Conservation (phyloP, 2,888 invertebrate species). For the Rotaria macrura region DNA sequence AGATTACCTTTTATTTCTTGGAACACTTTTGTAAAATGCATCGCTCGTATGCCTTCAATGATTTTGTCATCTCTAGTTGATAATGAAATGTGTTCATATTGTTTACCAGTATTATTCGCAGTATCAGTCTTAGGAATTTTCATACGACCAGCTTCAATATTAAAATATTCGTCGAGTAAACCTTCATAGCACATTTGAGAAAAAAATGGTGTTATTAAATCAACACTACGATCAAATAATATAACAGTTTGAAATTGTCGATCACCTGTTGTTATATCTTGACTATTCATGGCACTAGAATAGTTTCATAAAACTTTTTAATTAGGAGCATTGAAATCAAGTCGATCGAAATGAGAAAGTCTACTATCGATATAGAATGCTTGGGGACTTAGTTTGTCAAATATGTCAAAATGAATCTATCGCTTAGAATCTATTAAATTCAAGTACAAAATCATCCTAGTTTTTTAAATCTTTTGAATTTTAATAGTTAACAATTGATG, state of each 20-base stretch:
- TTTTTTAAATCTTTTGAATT: too few species aligned
- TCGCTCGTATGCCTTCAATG: not conserved
- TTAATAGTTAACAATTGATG: too few species aligned
- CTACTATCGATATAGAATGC: not conserved
- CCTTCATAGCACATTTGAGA: slow-evolving; percentile 95
- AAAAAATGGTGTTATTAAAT: slow-evolving; percentile 77
- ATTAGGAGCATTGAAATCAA: too few species aligned
- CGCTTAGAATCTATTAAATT: too few species aligned
- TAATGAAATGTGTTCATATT: not conserved
- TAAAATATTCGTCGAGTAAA: slow-evolving; percentile 84
- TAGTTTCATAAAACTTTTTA: too few species aligned
- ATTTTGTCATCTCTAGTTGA: not conserved
- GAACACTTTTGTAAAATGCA: slow-evolving; percentile 6
- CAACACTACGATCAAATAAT: slow-evolving; percentile 76
- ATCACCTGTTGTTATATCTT: not conserved
- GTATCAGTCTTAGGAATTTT: not conserved
- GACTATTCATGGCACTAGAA: not conserved
- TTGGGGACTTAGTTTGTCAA: too few species aligned
- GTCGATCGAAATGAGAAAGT: not conserved
- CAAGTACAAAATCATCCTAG: too few species aligned
- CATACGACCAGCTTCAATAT: slow-evolving; percentile 57
- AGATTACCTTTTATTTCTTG: slow-evolving; percentile 7
- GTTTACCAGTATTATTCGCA: not conserved
- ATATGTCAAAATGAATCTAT: too few species aligned
- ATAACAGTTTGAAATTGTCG: slow-evolving; percentile 53